Base-by-base conservation (phyloP, 2,113 vertebrate species). In the Acanthochromis polyacanthus region DNA sequence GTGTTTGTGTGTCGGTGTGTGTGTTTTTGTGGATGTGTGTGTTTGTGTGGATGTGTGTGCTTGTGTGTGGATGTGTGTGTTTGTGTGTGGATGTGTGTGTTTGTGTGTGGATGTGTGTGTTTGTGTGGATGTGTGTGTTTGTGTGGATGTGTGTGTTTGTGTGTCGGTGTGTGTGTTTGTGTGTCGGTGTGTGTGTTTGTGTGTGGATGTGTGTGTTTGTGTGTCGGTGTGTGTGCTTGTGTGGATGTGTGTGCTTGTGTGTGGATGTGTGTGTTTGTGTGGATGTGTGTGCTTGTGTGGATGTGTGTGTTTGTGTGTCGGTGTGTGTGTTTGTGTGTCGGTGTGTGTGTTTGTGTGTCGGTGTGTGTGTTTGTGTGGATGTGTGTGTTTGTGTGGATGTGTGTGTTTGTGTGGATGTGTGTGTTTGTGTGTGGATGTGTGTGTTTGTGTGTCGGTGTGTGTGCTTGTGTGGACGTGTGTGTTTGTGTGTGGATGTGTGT, bases 61-160 rank as follows among this genome's bases (percentile, higher is more conserved):
- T 1, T 25, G 1, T 25, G 23, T 25, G 23, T n/a, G n/a, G n/a
- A n/a, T n/a, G n/a, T 25, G 23, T 25, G 1, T 1, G 23, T 25
- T n/a, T n/a, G n/a, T n/a, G n/a, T n/a, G 23, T 25, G 23, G 1
- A 3, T 51, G n/a, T 68, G 17, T 32, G 9, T 69, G 19, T 55
- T 62, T 72, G 5, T 65, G 46, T 48, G 45, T 48, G 16, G 6
- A 12, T 48, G 4, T 48, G 16, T 48, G 45, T 48, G 45, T 48
- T n/a, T n/a, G 69, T 75, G 80, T 67, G 69, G 61, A 50, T 70
- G 40, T 69, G 70, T 72, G 76, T 32, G 46, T 71, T 48, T 71
- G 59, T 58, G 68, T 75, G 36, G 45, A 19, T 11, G 40, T 36
- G 51, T n/a, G n/a, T n/a, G n/a, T n/a, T n/a, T n/a, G n/a, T n/a